Conservation (phyloP, 2,888 invertebrate species). For the Drosophila gaucha region DNA sequence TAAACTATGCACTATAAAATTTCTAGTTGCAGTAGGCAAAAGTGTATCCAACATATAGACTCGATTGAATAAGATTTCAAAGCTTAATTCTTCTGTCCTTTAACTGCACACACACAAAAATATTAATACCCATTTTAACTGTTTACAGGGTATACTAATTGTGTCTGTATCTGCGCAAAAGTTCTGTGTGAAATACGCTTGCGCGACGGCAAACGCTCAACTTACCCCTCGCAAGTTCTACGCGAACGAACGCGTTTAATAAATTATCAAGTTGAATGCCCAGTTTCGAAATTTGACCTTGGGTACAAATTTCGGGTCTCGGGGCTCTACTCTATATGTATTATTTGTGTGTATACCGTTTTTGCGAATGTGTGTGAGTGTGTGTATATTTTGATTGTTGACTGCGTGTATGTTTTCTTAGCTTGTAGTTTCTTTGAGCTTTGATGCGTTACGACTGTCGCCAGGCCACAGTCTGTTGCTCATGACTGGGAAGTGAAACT, state of each 20-base stretch:
- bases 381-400: slow-evolving; percentile 12
- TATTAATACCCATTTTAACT: not conserved
- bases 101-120: too few species aligned
- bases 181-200: slow-evolving; percentile 62
- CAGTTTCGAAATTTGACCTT: slow-evolving; percentile 82
- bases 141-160: not conserved
- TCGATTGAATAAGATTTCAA: too few species aligned
- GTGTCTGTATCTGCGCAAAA: slow-evolving; percentile 38
- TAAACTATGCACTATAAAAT: too few species aligned
- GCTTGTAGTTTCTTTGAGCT: slow-evolving; percentile 46
- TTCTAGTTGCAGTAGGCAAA: too few species aligned
- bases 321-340: slow-evolving; percentile 31
- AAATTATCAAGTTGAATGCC: slow-evolving; percentile 83
- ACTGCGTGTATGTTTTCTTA: slow-evolving; percentile 12
- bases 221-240: slow-evolving; percentile 62
- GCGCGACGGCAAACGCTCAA: slow-evolving; percentile 45
- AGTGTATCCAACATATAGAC: too few species aligned
- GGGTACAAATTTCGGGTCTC: slow-evolving; percentile 78
- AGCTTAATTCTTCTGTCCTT: not conserved
- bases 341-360: not conserved
- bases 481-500: slow-evolving; percentile 25
- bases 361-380: not conserved
- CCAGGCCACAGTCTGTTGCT: slow-evolving; percentile 46
- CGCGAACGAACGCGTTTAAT: slow-evolving; percentile 74
- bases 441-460: slow-evolving; percentile 52